Percentiles rank a stretch among this genome's conserved stretches.
Evolutionary conservation across 2,888 invertebrate species (phyloP).

Genomic region (Imbricaverruca yamaguchii): DNA sequence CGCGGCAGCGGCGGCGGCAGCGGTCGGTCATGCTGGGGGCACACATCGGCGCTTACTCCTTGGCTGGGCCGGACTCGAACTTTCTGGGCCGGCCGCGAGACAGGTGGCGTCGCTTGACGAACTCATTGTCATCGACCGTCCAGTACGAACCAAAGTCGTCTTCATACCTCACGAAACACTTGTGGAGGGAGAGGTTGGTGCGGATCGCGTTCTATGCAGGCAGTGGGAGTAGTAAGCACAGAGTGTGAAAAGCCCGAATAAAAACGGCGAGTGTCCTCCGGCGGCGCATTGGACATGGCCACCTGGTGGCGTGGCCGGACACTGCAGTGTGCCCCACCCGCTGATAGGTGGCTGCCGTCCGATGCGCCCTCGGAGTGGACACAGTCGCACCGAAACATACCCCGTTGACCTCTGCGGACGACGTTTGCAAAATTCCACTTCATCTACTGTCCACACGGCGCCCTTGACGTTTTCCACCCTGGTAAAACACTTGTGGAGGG

Average conservation of each 20-base stretch:
- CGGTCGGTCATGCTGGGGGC: background rate
- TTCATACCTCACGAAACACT: constrained; percentile 96
- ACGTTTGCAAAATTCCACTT: constrained; percentile 49
- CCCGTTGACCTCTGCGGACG: constrained; percentile 62
- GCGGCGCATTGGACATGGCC: background rate
- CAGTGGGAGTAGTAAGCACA: constrained; percentile 39
- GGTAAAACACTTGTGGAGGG: constrained; percentile 52
- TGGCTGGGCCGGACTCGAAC: constrained; percentile 62
- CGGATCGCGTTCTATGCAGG: constrained; percentile 84
- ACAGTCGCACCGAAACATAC: constrained; percentile 43
- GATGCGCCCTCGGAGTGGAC: background rate
- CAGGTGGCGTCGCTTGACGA: constrained; percentile 92
- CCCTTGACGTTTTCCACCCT: constrained; percentile 55
- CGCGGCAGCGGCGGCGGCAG: background rate
- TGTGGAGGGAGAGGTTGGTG: constrained; percentile 98
- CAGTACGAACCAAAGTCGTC: constrained; percentile 98
- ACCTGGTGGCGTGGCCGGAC: background rate
- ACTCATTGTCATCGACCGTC: constrained; percentile 98
- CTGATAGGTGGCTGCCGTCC: background rate
- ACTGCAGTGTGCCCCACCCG: background rate
- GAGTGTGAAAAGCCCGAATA: constrained; percentile 19
- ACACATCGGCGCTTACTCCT: constrained; percentile 5
- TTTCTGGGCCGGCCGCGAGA: constrained; percentile 93
- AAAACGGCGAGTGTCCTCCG: background rate
- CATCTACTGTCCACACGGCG: constrained; percentile 56